Base-by-base conservation (phyloP, 1,140 invertebrate species). In the Calliopsis andreniformis region DNA sequence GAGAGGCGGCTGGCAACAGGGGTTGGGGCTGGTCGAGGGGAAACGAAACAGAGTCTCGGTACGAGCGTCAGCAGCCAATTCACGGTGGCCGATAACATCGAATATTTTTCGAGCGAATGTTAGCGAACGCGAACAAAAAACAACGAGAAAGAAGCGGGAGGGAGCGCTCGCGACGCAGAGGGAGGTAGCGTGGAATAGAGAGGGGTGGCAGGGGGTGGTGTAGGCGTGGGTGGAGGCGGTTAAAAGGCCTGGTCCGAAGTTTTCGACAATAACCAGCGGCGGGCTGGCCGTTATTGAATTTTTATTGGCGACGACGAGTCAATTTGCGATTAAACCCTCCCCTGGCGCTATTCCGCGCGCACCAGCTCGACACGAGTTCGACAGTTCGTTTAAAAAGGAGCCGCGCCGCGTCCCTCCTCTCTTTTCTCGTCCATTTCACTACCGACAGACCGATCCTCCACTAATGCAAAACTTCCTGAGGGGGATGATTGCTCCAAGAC, bases 221-320 rank as follows among this genome's bases (percentile, higher is more conserved):
- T 55, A 56, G 16, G 42, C 5, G 28, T 16, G 45, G 43, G 42
- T 7, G 43, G 64, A 59, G 53, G 62, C 28, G 16, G 64, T 28
- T 84, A 82, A 85, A 85, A 85, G 79, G 77, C 73, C 75, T 64
- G 69, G 66, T 66, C 66, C 81, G 55, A 84, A 83, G 70, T 84
- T 84, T 84, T 84, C 77, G 82, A 84, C 82, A 83, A 84, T 84
- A 84, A 84, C 82, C 75, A 59, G 61, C 63, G 73, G 72, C 73
- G 58, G 35, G 43, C 45, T 28, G 53, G 62, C 67, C 69, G 85
- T 87, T 88, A 88, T 88, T 90, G 89, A 89, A 90, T 90, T 90
- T 91, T 91, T 89, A 89, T 90, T 90, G 86, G 85, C 80, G 83
- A 79, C 87, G 83, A 81, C 86, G 79, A 83, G 70, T 85, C 89